Conservation (phyloP, 2,888 invertebrate genomes). For the Nemapogon koenigi region DNA sequence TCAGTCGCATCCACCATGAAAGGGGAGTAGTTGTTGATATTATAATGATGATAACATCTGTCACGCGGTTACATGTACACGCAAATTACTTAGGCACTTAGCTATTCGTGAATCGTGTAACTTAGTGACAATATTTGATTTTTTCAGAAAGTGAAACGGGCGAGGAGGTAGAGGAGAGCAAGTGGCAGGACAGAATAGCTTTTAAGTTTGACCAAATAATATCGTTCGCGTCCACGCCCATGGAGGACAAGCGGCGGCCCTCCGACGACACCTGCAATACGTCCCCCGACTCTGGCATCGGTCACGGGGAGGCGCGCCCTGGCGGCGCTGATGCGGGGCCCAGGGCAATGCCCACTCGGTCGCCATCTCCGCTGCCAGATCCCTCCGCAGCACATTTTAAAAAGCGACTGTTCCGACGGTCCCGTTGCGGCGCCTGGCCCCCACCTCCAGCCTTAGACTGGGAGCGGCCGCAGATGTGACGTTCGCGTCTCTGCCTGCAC, state of each 20-base stretch:
- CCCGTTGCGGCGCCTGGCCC: constrained; percentile 67
- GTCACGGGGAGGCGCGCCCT: constrained; percentile 71
- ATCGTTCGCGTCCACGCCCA: constrained; percentile 90
- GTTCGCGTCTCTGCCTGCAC: constrained; percentile 27
- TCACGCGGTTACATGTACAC: too few relatives aligned
- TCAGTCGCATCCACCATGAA: too few relatives aligned
- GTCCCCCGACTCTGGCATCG: constrained; percentile 87
- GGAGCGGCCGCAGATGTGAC: constrained; percentile 60
- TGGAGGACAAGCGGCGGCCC: constrained; percentile 84
- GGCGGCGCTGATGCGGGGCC: constrained; percentile 21
- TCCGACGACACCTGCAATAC: constrained; percentile 86
- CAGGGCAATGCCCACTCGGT: constrained; percentile 39
- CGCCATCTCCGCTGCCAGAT: constrained; percentile 41
- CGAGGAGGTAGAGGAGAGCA: constrained; percentile 79
- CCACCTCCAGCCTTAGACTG: constrained; percentile 51
- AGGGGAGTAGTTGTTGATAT: too few relatives aligned
- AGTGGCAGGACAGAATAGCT: constrained; percentile 93
- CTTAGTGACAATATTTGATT: constrained; percentile 16
- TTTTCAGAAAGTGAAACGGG: constrained; percentile 65
- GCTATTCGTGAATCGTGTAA: too few relatives aligned
- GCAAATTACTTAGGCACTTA: too few relatives aligned
- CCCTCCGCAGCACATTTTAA: constrained; percentile 78
- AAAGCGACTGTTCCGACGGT: constrained; percentile 81
- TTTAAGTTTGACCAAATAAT: constrained; percentile 93
- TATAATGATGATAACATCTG: too few relatives aligned